Percentiles rank a stretch among this genome's conserved stretches.
These are phyloP conservation scores for Hucho hucho DNA, from an alignment of 2,113 vertebrate genomes.

Conservation along the genomic window DNA sequence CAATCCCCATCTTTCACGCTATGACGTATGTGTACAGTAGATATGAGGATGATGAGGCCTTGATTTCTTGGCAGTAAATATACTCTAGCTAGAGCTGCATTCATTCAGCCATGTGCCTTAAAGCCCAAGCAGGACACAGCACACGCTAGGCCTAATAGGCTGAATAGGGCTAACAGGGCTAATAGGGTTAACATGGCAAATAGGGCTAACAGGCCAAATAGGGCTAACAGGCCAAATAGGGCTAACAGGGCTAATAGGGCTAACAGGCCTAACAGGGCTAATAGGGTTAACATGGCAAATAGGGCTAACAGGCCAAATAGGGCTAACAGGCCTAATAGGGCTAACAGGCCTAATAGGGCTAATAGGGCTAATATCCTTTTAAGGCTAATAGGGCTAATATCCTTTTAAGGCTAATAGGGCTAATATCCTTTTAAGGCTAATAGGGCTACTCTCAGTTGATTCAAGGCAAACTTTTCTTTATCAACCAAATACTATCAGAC, in stretches of 20 bases:
- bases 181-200: not conserved
- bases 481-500: conserved; percentile 63
- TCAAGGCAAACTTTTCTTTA: conserved; percentile 63
- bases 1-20: conserved; percentile 35
- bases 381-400: too few species aligned
- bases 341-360: too few species aligned
- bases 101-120: conserved; percentile 45
- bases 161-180: conserved; percentile 41
- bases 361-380: too few species aligned
- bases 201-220: too few species aligned
- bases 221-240: too few species aligned
- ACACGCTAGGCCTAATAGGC: not conserved
- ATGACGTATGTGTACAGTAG: conserved; percentile 44
- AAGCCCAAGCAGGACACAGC: conserved; percentile 39
- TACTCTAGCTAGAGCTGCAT: not conserved
- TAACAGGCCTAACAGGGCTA: too few species aligned
- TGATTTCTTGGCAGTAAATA: conserved; percentile 50
- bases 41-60: conserved; percentile 34
- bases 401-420: too few species aligned
- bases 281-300: too few species aligned
- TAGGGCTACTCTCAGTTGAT: conserved; percentile 48
- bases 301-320: too few species aligned
- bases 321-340: too few species aligned
- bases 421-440: conserved; percentile 49
- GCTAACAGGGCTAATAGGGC: too few species aligned